Evolutionary conservation across 1,140 invertebrate genomes (phyloP).

Genomic region (Halictus rubicundus): DNA sequence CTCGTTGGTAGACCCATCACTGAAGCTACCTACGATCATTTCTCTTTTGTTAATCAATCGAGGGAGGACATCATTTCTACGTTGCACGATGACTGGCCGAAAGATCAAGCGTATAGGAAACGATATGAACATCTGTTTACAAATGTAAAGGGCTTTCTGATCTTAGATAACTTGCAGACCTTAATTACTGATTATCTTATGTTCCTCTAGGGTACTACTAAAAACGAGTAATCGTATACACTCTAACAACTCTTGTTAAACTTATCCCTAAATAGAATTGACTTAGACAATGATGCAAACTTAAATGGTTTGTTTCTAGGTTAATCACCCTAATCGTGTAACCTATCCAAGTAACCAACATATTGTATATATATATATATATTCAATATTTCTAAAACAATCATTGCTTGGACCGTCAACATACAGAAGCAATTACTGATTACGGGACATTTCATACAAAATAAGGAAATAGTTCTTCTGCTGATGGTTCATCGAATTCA

Average conservation of each 20-base stretch:
- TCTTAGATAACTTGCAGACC: background rate
- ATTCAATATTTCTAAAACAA: too few species aligned
- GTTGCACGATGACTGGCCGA: background rate
- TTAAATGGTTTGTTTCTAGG: background rate
- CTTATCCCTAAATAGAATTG: background rate
- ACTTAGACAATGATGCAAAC: background rate
- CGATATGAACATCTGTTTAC: background rate
- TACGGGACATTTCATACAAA: background rate
- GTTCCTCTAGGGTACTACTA: too few species aligned
- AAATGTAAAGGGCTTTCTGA: background rate
- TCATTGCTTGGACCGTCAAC: background rate
- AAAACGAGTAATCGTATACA: too few species aligned
- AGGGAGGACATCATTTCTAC: background rate
- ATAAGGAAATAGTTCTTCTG: background rate
- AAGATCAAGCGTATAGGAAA: background rate
- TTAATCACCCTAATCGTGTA: background rate
- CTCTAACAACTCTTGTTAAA: background rate
- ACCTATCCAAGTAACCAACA: background rate
- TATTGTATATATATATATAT: background rate
- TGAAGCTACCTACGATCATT: background rate
- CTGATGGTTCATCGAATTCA: background rate
- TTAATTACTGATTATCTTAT: background rate
- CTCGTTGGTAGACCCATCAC: background rate
- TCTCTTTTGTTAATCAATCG: background rate
- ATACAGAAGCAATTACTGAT: background rate